Percentiles rank a stretch among this genome's conserved stretches.
Evolutionary conservation across 2,888 invertebrate species (phyloP).

Genomic region (Drosophila bunnanda): DNA sequence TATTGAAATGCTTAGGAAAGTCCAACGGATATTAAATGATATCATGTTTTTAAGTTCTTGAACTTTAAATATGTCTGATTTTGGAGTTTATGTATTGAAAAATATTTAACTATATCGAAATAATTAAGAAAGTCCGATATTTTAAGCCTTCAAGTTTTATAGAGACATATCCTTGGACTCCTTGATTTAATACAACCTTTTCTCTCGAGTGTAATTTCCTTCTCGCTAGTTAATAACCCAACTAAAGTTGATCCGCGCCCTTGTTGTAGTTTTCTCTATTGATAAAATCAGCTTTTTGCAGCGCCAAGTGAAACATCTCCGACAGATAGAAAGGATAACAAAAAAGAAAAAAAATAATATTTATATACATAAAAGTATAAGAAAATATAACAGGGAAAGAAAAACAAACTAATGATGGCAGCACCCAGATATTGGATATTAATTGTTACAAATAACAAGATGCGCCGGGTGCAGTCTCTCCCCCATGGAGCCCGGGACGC

Average conservation of each 20-base stretch:
- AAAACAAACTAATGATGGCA: constrained; percentile 71
- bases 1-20: neutral
- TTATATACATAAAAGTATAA: constrained; percentile 7
- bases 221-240: constrained; percentile 36
- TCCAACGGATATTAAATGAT: neutral
- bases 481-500: constrained; percentile 5
- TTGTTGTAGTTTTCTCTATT: constrained; percentile 57
- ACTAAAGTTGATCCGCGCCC: constrained; percentile 24
- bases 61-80: too few species aligned
- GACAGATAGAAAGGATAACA: constrained; percentile 33
- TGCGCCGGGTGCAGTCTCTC: constrained; percentile 33
- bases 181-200: neutral
- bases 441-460: constrained; percentile 77
- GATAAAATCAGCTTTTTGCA: constrained; percentile 63
- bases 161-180: neutral
- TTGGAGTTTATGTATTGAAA: too few species aligned
- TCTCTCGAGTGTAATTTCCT: constrained; percentile 30
- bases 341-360: neutral
- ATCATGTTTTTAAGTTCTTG: too few species aligned
- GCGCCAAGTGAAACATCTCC: constrained; percentile 64
- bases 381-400: neutral
- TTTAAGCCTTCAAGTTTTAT: neutral
- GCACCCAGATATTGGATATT: constrained; percentile 74
- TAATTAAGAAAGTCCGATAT: rapidly evolving
- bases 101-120: neutral